Base-by-base conservation (phyloP, 2,113 vertebrate genomes). In the Pristiophorus japonicus region DNA sequence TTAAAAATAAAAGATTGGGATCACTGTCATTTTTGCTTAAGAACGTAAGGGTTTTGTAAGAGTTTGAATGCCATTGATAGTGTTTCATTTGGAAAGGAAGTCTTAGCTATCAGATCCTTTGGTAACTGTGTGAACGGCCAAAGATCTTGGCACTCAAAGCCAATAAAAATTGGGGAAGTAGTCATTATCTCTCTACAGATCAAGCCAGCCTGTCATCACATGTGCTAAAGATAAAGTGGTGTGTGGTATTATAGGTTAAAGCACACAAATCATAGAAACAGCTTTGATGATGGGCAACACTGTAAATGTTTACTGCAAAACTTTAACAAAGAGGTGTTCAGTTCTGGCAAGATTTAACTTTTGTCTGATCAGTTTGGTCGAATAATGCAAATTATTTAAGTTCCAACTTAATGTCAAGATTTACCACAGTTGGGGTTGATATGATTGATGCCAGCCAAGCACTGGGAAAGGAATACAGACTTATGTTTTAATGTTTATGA, bases 131-230 rank as follows among this genome's bases (percentile, higher is more conserved):
- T 70, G 93, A 70, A 94, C 45, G 38, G 93, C 93, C 93, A 94
- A 73, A 94, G 65, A 70, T 70, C 66, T 94, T 94, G 93, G 93
- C 93, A 94, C 93, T 94, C 24, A 94, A 90, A 38, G 70, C 65
- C 55, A 75, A 90, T 88, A 95, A 85, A 65, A 96, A 96, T 96
- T 96, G 96, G 96, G 97, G 98, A 98, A 98, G 97, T 98, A 94
- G 94, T 96, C 24, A 96, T 97, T 97, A 97, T 97, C 97, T 97
- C 97, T 97, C 97, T 97, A 97, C 66, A 91, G 45, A 95, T 95
- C 84, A 73, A 95, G 66, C 85, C 65, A 91, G 95, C 85, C 51
- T 95, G 95, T 90, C 85, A 88, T 95, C 63, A 91, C 63, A 94
- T 94, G 84, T 73, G 95, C 65, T 62, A 51, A 95, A 87, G 42